These are phyloP conservation scores for Cyanoderma ruficeps DNA, from an alignment of 2,113 vertebrate genomes.

Conservation along the genomic window DNA sequence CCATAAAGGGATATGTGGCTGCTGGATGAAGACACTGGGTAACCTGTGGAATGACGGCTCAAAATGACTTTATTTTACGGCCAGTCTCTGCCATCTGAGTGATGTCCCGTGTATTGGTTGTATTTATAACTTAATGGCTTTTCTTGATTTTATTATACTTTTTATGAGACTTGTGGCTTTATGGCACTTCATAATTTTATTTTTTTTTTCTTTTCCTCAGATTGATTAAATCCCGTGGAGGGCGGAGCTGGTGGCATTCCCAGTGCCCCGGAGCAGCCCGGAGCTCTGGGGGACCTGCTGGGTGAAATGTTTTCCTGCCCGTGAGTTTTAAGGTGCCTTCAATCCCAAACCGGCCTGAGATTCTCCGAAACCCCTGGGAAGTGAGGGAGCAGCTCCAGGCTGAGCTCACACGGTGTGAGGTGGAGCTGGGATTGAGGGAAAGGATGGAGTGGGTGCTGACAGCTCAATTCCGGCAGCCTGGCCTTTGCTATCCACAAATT, in stretches of 20 bases:
- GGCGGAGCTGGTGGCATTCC: conserved; percentile 53
- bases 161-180: conserved; percentile 79
- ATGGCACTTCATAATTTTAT: conserved; percentile 77
- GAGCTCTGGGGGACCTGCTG: not conserved
- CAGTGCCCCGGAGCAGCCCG: not conserved
- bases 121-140: conserved; percentile 83
- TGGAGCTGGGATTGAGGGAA: rapidly evolving
- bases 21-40: conserved; percentile 73
- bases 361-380: rapidly evolving
- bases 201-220: conserved; percentile 52
- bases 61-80: conserved; percentile 76
- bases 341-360: not conserved
- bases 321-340: not conserved
- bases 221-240: conserved; percentile 71
- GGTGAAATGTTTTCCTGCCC: not conserved
- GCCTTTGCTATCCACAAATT: not conserved
- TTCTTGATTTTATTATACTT: conserved; percentile 78
- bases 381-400: not conserved
- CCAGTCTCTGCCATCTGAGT: conserved; percentile 71
- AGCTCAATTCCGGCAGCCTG: not conserved
- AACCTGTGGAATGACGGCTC: conserved; percentile 64
- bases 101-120: conserved; percentile 74
- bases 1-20: conserved; percentile 45
- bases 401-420: rapidly evolving
- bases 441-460: not conserved